Evolutionary conservation across 1,140 invertebrate genomes (phyloP).

Genomic region (Nymphalis io): DNA sequence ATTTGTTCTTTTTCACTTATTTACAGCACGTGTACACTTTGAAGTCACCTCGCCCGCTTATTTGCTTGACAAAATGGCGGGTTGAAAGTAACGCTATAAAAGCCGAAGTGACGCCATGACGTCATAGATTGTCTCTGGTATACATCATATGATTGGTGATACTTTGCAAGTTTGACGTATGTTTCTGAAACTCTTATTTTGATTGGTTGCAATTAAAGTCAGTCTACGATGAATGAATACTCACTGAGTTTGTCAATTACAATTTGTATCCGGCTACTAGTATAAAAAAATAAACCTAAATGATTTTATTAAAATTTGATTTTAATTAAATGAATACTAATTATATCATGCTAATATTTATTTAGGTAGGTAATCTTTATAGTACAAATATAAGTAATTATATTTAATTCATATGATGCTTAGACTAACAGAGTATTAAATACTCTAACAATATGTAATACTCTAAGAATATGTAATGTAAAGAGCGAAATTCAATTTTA

Average conservation of each 20-base stretch:
- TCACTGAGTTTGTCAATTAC: not conserved
- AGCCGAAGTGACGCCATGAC: constrained; percentile 31
- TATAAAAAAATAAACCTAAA: no score
- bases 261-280: not conserved
- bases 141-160: constrained; percentile 15
- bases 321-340: no score
- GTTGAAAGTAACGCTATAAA: constrained; percentile 19
- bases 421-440: no score
- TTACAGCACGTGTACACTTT: constrained; percentile 24
- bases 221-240: not conserved
- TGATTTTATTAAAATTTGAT: no score
- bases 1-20: constrained; percentile 24
- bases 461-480: no score
- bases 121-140: constrained; percentile 23
- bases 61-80: constrained; percentile 30
- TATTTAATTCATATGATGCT: no score
- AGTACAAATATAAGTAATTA: no score
- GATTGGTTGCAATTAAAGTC: not conserved
- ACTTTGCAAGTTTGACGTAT: not conserved
- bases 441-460: no score
- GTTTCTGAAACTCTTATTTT: not conserved
- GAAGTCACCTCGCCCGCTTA: constrained; percentile 29
- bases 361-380: no score
- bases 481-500: no score
- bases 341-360: no score